These are phyloP conservation scores for Nasonia oneida DNA, from an alignment of 2,888 invertebrate genomes.

Conservation along the genomic window DNA sequence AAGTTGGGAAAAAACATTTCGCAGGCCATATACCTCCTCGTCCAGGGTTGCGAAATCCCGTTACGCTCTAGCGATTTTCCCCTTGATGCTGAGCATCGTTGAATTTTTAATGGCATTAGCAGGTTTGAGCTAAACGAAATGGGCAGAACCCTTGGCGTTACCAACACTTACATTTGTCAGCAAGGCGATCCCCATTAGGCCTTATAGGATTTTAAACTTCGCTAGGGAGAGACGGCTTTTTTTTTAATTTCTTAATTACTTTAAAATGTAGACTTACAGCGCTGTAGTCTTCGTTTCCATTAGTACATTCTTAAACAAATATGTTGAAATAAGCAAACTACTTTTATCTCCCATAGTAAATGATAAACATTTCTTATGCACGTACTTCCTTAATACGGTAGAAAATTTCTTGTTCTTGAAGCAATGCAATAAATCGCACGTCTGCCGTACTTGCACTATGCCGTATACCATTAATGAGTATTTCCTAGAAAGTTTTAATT, in stretches of 20 bases:
- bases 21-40: conserved; percentile 9
- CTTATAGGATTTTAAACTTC: conserved; percentile 75
- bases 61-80: conserved; percentile 50
- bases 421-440: not conserved
- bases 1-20: conserved; percentile 50
- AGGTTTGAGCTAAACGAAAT: conserved; percentile 61
- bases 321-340: too few species aligned
- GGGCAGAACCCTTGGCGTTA: conserved; percentile 70
- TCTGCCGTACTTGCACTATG: not conserved
- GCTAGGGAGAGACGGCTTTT: conserved; percentile 52
- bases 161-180: conserved; percentile 78
- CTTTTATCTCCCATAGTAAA: too few species aligned
- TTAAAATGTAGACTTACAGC: not conserved
- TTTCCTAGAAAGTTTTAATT: not conserved
- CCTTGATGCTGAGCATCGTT: conserved; percentile 50
- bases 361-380: not conserved
- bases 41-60: conserved; percentile 29
- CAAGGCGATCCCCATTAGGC: conserved; percentile 78
- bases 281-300: not conserved
- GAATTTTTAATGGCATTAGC: conserved; percentile 61
- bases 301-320: too few species aligned
- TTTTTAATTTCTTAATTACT: conserved; percentile 31
- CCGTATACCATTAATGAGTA: not conserved
- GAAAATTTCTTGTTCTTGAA: not conserved
- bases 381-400: not conserved